phyloP scores from a whole-genome alignment of 64 coral and sea anemone species.

The Actinia equina region DNA sequence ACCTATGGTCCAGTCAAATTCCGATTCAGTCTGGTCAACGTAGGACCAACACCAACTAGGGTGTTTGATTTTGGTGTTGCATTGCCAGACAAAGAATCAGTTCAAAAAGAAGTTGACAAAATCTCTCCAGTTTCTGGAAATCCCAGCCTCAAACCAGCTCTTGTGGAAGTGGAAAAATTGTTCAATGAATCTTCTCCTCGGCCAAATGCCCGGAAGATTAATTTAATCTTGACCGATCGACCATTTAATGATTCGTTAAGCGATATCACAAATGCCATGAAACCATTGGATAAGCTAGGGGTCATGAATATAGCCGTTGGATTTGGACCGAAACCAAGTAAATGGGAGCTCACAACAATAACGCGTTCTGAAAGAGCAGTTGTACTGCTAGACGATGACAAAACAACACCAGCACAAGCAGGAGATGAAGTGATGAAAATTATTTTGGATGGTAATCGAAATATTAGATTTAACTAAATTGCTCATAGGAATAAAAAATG shows the following conservation, averaged over 20 bases:
- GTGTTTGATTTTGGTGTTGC: background rate
- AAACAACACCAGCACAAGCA: background rate
- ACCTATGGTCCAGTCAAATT: constrained; percentile 16
- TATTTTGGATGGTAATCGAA: constrained; percentile 6
- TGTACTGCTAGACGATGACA: background rate
- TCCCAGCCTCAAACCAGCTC: constrained; percentile 20
- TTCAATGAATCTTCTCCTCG: constrained; percentile 9
- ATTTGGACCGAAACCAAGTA: background rate
- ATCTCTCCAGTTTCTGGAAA: background rate
- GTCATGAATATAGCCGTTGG: constrained; percentile 28
- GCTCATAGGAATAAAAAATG: too few species aligned
- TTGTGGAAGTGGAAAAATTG: constrained; percentile 1
- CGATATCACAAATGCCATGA: background rate
- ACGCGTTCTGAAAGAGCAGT: constrained; percentile 24
- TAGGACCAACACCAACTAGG: background rate
- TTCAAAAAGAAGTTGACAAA: constrained; percentile 18
- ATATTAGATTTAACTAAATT: background rate
- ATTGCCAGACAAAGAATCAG: constrained; percentile 23
- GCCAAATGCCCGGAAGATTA: constrained; percentile 43
- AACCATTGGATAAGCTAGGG: constrained; percentile 10
- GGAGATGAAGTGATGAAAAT: constrained; percentile 28
- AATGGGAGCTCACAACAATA: constrained; percentile 4
- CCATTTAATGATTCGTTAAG: background rate
- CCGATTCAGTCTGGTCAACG: background rate
- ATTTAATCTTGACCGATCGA: constrained; percentile 32